phyloP scores from a whole-genome alignment of 2,797 vertebrate genomes.

The Cheirogaleus major region DNA sequence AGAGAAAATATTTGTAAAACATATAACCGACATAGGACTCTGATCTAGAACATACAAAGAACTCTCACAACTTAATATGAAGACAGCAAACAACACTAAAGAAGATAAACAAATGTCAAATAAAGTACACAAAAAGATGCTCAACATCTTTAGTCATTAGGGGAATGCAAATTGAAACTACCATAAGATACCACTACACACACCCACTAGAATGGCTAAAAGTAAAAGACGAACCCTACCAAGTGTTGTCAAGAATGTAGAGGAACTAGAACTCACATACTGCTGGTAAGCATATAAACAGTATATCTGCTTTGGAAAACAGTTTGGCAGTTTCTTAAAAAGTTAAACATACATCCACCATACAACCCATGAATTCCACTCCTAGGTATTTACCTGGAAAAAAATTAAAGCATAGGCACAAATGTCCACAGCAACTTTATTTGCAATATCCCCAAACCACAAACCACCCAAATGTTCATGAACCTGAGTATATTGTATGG shows the following conservation, averaged over 20 bases:
- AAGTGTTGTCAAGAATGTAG: background rate
- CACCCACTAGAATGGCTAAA: background rate
- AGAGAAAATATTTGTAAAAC: background rate
- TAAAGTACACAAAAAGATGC: background rate
- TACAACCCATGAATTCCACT: background rate
- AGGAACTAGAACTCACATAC: background rate
- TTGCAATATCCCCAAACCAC: background rate
- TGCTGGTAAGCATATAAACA: background rate
- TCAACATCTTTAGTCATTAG: background rate
- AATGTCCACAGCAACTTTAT: background rate
- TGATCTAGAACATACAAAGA: background rate
- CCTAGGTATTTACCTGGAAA: background rate
- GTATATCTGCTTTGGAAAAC: background rate
- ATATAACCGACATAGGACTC: background rate
- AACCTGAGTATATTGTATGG: background rate
- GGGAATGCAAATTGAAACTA: background rate
- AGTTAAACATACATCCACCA: background rate
- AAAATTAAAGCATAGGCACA: background rate
- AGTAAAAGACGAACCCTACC: background rate
- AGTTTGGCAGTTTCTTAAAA: background rate
- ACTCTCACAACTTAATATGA: background rate
- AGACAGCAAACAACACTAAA: background rate
- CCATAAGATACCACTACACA: background rate
- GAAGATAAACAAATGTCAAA: background rate
- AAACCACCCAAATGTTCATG: background rate